phyloP scores from a whole-genome alignment of 1,140 invertebrate genomes.

The Macrostomum lignano region DNA sequence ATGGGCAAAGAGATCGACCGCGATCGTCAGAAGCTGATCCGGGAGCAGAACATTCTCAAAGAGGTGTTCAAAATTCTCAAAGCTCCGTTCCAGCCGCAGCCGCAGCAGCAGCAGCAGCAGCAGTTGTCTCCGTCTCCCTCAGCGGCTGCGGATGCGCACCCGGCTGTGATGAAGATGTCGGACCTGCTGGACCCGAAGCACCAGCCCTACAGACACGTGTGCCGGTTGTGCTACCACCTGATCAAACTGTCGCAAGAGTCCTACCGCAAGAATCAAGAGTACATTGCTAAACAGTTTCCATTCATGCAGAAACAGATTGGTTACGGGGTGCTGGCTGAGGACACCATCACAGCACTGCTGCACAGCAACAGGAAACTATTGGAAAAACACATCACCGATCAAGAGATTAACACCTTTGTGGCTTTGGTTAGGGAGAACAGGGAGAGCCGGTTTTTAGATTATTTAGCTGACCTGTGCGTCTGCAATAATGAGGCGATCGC shows the following conservation, averaged over 20 bases:
- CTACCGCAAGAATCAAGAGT: conserved; percentile 95
- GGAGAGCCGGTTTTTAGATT: conserved; percentile 60
- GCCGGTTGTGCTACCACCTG: conserved; percentile 76
- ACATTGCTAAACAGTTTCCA: conserved; percentile 91
- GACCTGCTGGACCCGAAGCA: conserved; percentile 68
- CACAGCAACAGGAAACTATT: conserved; percentile 89
- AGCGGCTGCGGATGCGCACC: conserved; percentile 15
- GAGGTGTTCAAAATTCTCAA: conserved; percentile 18
- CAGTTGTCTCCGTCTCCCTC: too few species aligned
- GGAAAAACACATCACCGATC: conserved; percentile 85
- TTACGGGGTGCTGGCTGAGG: conserved; percentile 88
- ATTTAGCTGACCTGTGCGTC: conserved; percentile 89
- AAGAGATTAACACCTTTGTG: conserved; percentile 94
- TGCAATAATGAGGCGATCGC: conserved; percentile 92
- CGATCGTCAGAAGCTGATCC: conserved; percentile 73
- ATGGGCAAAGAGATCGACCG: conserved; percentile 62
- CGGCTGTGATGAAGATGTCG: conserved; percentile 58
- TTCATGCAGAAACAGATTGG: conserved; percentile 99
- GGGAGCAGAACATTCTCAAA: conserved; percentile 85
- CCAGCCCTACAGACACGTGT: conserved; percentile 74
- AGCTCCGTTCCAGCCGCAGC: conserved; percentile 4
- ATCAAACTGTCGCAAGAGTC: conserved; percentile 74
- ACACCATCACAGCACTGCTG: conserved; percentile 84
- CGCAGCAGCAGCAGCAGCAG: too few species aligned
- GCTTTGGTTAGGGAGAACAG: conserved; percentile 29